These are phyloP conservation scores for Sitophilus oryzae DNA, from an alignment of 1,140 invertebrate species.

Conservation along the genomic window DNA sequence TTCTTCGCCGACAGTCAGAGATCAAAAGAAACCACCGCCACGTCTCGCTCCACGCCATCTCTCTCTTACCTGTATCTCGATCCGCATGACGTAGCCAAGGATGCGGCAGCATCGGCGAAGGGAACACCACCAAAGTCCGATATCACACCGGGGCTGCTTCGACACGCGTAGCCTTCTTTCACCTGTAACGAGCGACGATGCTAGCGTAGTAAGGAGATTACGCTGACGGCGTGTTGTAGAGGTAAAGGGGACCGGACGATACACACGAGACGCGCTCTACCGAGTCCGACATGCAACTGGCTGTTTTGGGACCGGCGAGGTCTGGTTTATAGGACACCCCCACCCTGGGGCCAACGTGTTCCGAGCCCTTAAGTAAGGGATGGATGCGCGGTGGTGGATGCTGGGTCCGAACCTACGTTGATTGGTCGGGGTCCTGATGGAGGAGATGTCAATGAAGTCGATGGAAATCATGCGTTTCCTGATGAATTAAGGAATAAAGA, in stretches of 20 bases:
- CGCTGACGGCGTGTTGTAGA: no score
- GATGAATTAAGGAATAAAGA: no score
- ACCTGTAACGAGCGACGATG: no score
- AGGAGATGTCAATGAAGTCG: no score
- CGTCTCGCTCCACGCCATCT: no score
- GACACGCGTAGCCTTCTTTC: no score
- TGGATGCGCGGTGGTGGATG: background rate
- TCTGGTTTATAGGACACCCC: background rate
- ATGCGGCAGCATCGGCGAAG: background rate
- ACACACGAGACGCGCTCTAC: background rate
- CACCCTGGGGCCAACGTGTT: background rate
- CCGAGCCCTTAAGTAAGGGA: background rate
- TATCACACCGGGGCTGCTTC: no score
- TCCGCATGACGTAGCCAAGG: background rate
- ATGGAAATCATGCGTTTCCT: no score
- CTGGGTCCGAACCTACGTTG: background rate
- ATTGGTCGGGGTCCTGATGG: no score
- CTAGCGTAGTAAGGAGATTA: no score
- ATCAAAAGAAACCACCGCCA: background rate
- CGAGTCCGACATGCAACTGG: background rate
- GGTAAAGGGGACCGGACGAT: background rate
- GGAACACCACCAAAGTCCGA: background rate
- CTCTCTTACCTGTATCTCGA: background rate
- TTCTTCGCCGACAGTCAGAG: no score
- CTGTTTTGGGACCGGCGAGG: background rate